Conservation (phyloP, 2,113 vertebrate species). For the Protobothrops mucrosquamatus region DNA sequence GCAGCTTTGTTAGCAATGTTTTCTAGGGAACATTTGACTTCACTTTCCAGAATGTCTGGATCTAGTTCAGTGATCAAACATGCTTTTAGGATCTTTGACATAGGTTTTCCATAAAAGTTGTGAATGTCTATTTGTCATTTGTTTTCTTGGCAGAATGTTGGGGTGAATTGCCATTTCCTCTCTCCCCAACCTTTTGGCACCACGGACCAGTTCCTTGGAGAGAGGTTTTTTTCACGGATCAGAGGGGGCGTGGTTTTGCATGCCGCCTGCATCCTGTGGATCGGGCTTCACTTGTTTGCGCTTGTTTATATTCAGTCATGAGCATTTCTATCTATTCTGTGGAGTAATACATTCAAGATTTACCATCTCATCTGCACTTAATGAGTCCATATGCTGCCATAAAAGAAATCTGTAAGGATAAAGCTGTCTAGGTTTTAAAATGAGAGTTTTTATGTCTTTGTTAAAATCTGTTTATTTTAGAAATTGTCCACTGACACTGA, state of each 20-base stretch:
- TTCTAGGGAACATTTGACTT: neutral
- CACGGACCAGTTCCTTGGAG: no score
- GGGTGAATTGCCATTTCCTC: neutral
- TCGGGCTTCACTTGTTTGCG: no score
- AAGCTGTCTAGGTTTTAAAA: constrained; percentile 1
- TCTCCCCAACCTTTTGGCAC: neutral
- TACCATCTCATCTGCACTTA: neutral
- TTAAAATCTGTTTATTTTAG: neutral
- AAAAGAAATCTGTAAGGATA: constrained; percentile 30
- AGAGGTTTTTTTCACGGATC: no score
- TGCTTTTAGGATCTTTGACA: neutral
- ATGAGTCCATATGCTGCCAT: neutral
- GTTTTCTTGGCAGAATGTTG: neutral
- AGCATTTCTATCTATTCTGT: neutral
- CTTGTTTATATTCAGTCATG: neutral
- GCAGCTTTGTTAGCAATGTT: neutral
- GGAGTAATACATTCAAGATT: neutral
- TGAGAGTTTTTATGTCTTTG: neutral
- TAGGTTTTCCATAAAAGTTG: neutral
- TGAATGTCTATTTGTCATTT: neutral
- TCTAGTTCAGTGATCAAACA: neutral
- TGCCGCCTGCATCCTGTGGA: no score
- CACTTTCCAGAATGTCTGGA: neutral
- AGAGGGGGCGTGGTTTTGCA: no score
- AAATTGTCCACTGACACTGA: neutral